phyloP scores from a whole-genome alignment of 2,888 invertebrate species.

The Physocephala rufipes region DNA sequence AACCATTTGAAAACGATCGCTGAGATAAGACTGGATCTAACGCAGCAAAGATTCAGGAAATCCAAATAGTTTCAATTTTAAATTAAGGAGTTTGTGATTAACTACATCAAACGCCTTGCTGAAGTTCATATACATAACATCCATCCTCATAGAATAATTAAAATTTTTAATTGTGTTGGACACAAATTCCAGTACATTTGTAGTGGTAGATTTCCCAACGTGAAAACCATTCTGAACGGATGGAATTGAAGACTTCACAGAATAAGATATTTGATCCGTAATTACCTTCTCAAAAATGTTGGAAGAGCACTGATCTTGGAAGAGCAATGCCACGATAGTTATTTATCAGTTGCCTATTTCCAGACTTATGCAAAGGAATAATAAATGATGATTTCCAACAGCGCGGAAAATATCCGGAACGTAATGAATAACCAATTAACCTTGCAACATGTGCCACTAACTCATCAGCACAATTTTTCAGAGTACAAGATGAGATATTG shows the following conservation, averaged over 20 bases:
- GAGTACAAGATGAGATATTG: too few species aligned
- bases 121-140: conserved; percentile 17
- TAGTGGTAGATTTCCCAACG: conserved; percentile 2
- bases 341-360: too few species aligned
- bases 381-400: too few species aligned
- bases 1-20: background rate
- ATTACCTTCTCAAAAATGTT: background rate
- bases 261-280: too few species aligned
- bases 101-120: conserved; percentile 16
- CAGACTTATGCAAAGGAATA: too few species aligned
- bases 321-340: too few species aligned
- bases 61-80: background rate
- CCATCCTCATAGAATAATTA: background rate
- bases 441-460: too few species aligned
- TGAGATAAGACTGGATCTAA: conserved; percentile 10
- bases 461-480: too few species aligned
- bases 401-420: too few species aligned
- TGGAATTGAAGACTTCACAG: background rate
- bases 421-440: too few species aligned
- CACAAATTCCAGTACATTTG: conserved; percentile 18
- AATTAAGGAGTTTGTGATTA: background rate
- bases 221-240: conserved; percentile 14
- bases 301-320: too few species aligned
- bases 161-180: conserved; percentile 3
- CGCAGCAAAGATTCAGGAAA: background rate